Percentiles rank a stretch among this genome's conserved stretches.
Conservation (phyloP, 2,888 invertebrate species). For the Pandemis cinnamomeana region DNA sequence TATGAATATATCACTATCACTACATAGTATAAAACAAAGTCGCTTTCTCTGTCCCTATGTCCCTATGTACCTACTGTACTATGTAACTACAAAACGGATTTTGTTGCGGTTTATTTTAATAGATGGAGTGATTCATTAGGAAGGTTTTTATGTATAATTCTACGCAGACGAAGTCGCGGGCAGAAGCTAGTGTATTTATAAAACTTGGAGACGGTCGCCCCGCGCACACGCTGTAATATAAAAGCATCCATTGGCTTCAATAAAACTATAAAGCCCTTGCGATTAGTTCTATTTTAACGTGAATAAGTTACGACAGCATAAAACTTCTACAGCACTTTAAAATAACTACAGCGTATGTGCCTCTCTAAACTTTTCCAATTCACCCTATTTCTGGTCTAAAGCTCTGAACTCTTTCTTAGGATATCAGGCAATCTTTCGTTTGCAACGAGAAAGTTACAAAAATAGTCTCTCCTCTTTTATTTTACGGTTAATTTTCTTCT, state of each 20-base stretch:
- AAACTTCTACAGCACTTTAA: neutral
- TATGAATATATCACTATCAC: no score
- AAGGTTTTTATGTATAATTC: no score
- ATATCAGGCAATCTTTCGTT: neutral
- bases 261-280: neutral
- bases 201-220: no score
- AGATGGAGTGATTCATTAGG: no score
- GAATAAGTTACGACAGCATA: neutral
- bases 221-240: neutral
- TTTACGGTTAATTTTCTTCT: neutral
- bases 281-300: neutral
- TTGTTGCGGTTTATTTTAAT: no score
- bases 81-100: no score
- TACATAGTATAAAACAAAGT: no score
- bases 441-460: neutral
- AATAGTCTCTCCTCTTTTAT: neutral
- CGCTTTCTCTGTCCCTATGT: no score
- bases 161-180: no score
- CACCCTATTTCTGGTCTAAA: neutral
- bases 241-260: neutral
- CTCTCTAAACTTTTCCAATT: constrained; percentile 9
- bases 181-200: no score
- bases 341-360: constrained; percentile 18
- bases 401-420: neutral
- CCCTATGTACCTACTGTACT: no score